Evolutionary conservation across 2,797 vertebrate species (phyloP).

Genomic region (Enoplosus armatus): DNA sequence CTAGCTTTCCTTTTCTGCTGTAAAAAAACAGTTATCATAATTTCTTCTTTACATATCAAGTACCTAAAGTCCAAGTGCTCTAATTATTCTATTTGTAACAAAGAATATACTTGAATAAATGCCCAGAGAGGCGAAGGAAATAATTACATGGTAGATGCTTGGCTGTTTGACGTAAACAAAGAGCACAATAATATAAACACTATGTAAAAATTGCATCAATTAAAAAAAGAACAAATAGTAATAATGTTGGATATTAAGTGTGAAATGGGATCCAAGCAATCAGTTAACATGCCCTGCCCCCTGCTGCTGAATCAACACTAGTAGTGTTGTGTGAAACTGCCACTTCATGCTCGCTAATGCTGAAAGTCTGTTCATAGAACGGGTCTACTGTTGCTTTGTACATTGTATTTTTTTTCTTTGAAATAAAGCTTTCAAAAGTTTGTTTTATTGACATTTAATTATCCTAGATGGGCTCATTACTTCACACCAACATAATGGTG

Average conservation of each 20-base stretch:
- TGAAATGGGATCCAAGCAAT: slow-evolving; percentile 40
- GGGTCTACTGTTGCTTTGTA: neutral
- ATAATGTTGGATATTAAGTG: slow-evolving; percentile 27
- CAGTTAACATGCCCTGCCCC: slow-evolving; percentile 15
- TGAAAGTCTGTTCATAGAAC: neutral
- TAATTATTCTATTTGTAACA: slow-evolving; percentile 31
- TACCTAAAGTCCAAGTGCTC: slow-evolving; percentile 1
- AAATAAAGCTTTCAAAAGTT: slow-evolving; percentile 1
- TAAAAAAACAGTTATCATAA: neutral
- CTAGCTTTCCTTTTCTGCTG: neutral
- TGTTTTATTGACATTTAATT: slow-evolving; percentile 3
- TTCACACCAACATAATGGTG: neutral
- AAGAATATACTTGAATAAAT: slow-evolving; percentile 34
- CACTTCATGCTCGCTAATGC: neutral
- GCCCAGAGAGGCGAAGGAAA: slow-evolving; percentile 18
- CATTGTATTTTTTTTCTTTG: neutral
- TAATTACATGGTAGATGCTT: slow-evolving; percentile 34
- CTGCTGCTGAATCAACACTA: slow-evolving; percentile 16
- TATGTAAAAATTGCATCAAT: slow-evolving; percentile 22
- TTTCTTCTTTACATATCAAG: slow-evolving; percentile 1
- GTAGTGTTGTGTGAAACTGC: slow-evolving; percentile 5
- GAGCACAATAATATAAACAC: slow-evolving; percentile 10
- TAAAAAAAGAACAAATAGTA: slow-evolving; percentile 15
- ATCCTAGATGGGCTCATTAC: slow-evolving; percentile 1
- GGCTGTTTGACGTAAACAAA: slow-evolving; percentile 29